These are phyloP conservation scores for Hydrolagus affinis DNA, from an alignment of 2,113 vertebrate genomes.

Conservation along the genomic window DNA sequence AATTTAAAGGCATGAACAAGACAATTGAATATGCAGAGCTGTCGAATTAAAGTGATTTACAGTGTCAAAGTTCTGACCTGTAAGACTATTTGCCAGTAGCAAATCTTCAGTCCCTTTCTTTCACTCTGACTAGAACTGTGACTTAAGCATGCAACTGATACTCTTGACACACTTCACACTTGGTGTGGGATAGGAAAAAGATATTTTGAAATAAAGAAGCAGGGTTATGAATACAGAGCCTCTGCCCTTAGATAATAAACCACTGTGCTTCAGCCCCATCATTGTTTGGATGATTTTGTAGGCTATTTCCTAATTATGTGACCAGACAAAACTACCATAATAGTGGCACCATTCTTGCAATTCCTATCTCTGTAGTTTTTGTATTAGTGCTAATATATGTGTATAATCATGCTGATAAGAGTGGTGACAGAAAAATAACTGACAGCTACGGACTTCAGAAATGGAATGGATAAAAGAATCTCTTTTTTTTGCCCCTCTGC, in stretches of 20 bases:
- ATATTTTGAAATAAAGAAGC: constrained; percentile 35
- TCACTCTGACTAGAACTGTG: constrained; percentile 42
- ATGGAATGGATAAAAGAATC: constrained; percentile 37
- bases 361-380: constrained; percentile 36
- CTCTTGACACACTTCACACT: constrained; percentile 37
- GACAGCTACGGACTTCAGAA: constrained; percentile 44
- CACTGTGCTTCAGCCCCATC: constrained; percentile 35
- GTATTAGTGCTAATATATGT: constrained; percentile 41
- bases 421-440: constrained; percentile 52
- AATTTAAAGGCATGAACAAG: constrained; percentile 15
- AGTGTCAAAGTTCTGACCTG: constrained; percentile 35
- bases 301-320: constrained; percentile 44
- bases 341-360: constrained; percentile 29
- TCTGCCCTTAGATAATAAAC: constrained; percentile 40
- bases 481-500: constrained; percentile 29
- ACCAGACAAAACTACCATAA: constrained; percentile 36
- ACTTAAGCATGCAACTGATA: constrained; percentile 37
- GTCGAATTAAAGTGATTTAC: constrained; percentile 34
- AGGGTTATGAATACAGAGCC: constrained; percentile 36
- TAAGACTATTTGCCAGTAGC: constrained; percentile 35
- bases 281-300: constrained; percentile 44
- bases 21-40: constrained; percentile 35
- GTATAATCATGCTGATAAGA: constrained; percentile 43
- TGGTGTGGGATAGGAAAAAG: constrained; percentile 37
- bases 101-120: constrained; percentile 27